Conservation (phyloP, 2,797 vertebrate species). For the Acipenser transmontanus region DNA sequence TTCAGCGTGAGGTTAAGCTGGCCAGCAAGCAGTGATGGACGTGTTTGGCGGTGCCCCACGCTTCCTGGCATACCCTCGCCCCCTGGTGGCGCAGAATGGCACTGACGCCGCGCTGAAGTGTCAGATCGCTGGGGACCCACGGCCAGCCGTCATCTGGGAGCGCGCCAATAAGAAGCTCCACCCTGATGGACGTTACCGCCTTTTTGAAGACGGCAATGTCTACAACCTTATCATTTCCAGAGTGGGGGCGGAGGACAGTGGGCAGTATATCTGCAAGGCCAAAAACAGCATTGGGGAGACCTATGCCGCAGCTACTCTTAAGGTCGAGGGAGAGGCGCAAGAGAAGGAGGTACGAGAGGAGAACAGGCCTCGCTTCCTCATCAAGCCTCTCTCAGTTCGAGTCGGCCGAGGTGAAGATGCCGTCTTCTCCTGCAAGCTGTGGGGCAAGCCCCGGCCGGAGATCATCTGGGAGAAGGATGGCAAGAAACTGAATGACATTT, state of each 20-base stretch:
- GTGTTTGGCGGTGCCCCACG: conserved; percentile 82
- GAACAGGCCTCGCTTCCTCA: conserved; percentile 74
- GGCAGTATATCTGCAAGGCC: conserved; percentile 91
- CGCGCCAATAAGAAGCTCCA: conserved; percentile 74
- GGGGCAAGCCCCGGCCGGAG: conserved; percentile 71
- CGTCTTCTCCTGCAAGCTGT: conserved; percentile 77
- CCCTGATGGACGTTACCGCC: conserved; percentile 65
- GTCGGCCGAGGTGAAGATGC: conserved; percentile 79
- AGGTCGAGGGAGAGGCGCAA: conserved; percentile 69
- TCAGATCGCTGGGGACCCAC: conserved; percentile 83
- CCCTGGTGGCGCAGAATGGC: conserved; percentile 78
- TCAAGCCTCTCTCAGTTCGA: conserved; percentile 73
- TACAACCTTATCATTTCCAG: conserved; percentile 81
- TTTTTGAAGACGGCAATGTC: conserved; percentile 81
- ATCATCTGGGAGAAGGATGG: conserved; percentile 94
- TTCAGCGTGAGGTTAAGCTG: conserved; percentile 33
- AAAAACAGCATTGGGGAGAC: conserved; percentile 89
- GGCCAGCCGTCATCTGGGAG: conserved; percentile 85
- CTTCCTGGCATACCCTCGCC: conserved; percentile 86
- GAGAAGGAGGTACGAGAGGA: conserved; percentile 66
- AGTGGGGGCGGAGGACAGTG: conserved; percentile 74
- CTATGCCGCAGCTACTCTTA: conserved; percentile 81
- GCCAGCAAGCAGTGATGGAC: conserved; percentile 60
- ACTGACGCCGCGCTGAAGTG: conserved; percentile 82
- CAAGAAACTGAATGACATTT: conserved; percentile 80